Evolutionary conservation across 2,888 invertebrate genomes (phyloP).

Genomic region (Pterobdella sp.): DNA sequence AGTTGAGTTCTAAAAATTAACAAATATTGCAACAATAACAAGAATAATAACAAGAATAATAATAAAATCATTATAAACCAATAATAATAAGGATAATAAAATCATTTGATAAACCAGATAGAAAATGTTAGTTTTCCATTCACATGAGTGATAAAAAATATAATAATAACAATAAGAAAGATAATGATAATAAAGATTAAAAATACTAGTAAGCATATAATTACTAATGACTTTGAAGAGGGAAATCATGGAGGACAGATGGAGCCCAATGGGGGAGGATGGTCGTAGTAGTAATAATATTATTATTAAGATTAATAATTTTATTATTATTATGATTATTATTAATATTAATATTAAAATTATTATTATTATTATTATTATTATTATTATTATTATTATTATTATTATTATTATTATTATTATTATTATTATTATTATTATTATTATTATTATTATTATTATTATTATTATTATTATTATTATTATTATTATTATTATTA

Average conservation of each 20-base stretch:
- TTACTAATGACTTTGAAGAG: too few species aligned
- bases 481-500: slow-evolving; percentile 25
- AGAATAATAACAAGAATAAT: neutral
- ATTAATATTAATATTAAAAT: slow-evolving; percentile 24
- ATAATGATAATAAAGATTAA: too few species aligned
- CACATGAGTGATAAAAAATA: too few species aligned
- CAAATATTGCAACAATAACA: neutral
- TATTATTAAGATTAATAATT: slow-evolving; percentile 9
- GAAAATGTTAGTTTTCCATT: too few species aligned
- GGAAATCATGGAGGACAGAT: too few species aligned
- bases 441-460: slow-evolving; percentile 18
- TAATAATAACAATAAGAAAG: too few species aligned
- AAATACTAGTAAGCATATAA: neutral
- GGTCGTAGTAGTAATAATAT: slow-evolving; percentile 14
- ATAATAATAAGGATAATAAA: too few species aligned
- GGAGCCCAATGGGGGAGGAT: too few species aligned
- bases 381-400: slow-evolving; percentile 23
- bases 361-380: slow-evolving; percentile 24
- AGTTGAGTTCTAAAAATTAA: too few species aligned
- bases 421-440: slow-evolving; percentile 25
- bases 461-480: slow-evolving; percentile 24
- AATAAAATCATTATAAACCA: neutral
- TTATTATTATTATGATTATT: slow-evolving; percentile 23
- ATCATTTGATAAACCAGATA: too few species aligned
- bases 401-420: slow-evolving; percentile 24